Percentiles rank a stretch among this genome's conserved stretches.
These are phyloP conservation scores for Pseudoips prasinana DNA, from an alignment of 2,888 invertebrate species.

Conservation along the genomic window DNA sequence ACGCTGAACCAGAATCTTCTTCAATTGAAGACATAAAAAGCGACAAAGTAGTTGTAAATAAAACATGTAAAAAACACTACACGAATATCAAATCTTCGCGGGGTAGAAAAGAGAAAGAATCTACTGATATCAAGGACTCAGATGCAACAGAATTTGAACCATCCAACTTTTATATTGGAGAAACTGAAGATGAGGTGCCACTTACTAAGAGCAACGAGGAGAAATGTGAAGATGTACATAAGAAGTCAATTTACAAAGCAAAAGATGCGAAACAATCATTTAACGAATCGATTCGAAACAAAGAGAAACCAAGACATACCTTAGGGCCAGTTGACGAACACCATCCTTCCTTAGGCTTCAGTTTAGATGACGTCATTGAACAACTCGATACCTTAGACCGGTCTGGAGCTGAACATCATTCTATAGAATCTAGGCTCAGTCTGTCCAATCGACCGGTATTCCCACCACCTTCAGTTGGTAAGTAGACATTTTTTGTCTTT, in stretches of 20 bases:
- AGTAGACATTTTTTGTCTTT: constrained; percentile 17
- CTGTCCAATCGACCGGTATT: constrained; percentile 38
- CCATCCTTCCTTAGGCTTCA: constrained; percentile 41
- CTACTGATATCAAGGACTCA: constrained; percentile 57
- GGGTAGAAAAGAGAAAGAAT: constrained; percentile 49
- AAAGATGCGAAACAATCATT: constrained; percentile 65
- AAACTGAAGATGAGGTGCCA: constrained; percentile 30
- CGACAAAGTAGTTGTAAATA: constrained; percentile 36
- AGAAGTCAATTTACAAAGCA: constrained; percentile 39
- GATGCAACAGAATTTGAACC: constrained; percentile 58
- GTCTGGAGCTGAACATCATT: constrained; percentile 64
- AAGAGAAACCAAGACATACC: constrained; percentile 48
- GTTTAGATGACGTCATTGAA: constrained; percentile 47
- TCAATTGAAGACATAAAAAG: constrained; percentile 42
- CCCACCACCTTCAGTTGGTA: constrained; percentile 68
- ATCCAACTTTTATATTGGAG: constrained; percentile 62
- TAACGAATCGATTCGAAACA: constrained; percentile 59
- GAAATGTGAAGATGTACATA: constrained; percentile 15
- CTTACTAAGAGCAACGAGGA: constrained; percentile 20
- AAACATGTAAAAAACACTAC: constrained; percentile 65
- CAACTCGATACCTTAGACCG: constrained; percentile 49
- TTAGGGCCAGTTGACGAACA: constrained; percentile 49
- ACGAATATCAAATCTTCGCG: constrained; percentile 66
- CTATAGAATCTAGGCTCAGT: constrained; percentile 53
- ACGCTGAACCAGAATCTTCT: constrained; percentile 42